Evolutionary conservation across 2,113 vertebrate species (phyloP).

Genomic region (Oncorhynchus gorbuscha): DNA sequence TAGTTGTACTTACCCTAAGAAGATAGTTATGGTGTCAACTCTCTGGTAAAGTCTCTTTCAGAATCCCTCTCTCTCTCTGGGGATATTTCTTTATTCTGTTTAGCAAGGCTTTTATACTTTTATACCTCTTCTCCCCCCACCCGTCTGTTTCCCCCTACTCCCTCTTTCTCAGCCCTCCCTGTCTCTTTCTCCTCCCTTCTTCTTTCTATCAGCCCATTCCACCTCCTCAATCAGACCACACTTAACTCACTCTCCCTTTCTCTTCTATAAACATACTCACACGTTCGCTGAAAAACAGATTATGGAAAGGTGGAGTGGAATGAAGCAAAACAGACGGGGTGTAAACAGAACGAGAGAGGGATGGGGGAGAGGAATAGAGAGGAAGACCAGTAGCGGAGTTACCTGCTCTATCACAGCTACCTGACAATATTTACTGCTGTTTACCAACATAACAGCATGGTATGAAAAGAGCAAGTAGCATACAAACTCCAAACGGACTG

Average conservation of each 20-base stretch:
- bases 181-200: not conserved
- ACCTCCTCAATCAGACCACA: conserved; percentile 52
- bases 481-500: not conserved
- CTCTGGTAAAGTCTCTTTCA: conserved; percentile 31
- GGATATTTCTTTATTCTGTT: conserved; percentile 61
- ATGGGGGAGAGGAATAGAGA: not conserved
- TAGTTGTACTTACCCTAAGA: conserved; percentile 55
- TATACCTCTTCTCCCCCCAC: conserved; percentile 53
- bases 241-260: conserved; percentile 63
- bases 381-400: not conserved
- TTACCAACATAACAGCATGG: conserved; percentile 41
- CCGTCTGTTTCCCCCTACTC: conserved; percentile 28
- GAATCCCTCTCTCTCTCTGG: conserved; percentile 30
- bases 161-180: conserved; percentile 25
- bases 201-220: conserved; percentile 54
- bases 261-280: conserved; percentile 34
- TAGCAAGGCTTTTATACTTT: conserved; percentile 64
- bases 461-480: conserved; percentile 12
- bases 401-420: conserved; percentile 14
- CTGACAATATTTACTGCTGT: conserved; percentile 54
- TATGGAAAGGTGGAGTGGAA: not conserved
- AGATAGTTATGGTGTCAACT: conserved; percentile 22
- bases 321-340: not conserved
- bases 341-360: not conserved
- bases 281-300: conserved; percentile 13